Evolutionary conservation across 2,797 vertebrate species (phyloP).

Genomic region (Picus viridis): DNA sequence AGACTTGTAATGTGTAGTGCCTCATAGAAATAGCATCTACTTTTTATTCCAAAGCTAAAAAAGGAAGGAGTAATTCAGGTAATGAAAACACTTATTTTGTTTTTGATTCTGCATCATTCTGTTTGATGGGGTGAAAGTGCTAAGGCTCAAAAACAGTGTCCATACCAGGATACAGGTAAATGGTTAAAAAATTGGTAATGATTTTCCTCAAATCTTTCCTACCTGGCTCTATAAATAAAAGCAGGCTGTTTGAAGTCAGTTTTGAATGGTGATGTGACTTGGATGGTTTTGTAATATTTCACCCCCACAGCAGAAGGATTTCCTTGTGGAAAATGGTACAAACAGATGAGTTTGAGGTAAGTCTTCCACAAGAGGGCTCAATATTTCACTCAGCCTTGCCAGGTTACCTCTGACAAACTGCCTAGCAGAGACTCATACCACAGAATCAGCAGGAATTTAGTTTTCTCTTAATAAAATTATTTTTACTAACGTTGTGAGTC

Average conservation of each 20-base stretch:
- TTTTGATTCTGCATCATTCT: constrained; percentile 1
- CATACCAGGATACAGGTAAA: constrained; percentile 4
- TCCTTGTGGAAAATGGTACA: background rate
- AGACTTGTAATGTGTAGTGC: background rate
- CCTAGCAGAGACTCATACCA: background rate
- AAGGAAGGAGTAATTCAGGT: background rate
- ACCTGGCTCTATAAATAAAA: constrained; percentile 9
- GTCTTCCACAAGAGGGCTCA: constrained; percentile 66
- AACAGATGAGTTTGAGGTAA: background rate
- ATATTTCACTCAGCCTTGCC: constrained; percentile 39
- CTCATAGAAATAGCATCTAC: background rate
- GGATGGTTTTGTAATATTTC: background rate
- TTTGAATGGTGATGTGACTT: background rate
- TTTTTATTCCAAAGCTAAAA: background rate
- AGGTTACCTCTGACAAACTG: background rate
- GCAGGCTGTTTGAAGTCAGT: background rate
- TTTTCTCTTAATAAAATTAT: background rate
- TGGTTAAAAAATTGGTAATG: constrained; percentile 30
- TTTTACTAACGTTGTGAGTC: background rate
- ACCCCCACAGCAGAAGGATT: background rate
- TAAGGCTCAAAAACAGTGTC: constrained; percentile 18
- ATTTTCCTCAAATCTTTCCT: constrained; percentile 2
- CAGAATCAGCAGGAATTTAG: background rate
- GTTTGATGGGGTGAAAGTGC: constrained; percentile 4
- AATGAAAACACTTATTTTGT: background rate